phyloP scores from a whole-genome alignment of 2,888 invertebrate genomes.

The Didymodactylos carnosus region DNA sequence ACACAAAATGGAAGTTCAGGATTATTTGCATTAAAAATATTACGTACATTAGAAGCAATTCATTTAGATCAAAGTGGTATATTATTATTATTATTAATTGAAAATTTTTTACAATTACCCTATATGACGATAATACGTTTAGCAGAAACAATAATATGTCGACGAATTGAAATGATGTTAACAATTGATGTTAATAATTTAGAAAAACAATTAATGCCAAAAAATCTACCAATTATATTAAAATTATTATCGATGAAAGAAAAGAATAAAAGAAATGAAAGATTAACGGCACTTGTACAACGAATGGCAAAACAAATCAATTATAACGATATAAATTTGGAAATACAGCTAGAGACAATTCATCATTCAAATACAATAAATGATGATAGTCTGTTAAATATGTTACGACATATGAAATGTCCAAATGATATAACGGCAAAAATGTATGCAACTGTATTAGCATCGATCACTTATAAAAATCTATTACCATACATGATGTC shows the following conservation, averaged over 20 bases:
- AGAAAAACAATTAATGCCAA: neutral
- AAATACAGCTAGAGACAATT: neutral
- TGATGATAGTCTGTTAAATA: neutral
- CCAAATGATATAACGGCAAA: neutral
- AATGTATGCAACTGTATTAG: neutral
- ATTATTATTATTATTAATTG: conserved; percentile 44
- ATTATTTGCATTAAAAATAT: conserved; percentile 38
- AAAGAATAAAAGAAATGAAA: neutral
- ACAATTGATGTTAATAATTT: conserved; percentile 36
- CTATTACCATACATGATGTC: neutral
- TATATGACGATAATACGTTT: conserved; percentile 48
- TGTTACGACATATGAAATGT: neutral
- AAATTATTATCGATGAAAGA: neutral
- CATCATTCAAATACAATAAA: neutral
- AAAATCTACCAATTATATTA: neutral
- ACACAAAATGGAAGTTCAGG: too few species aligned
- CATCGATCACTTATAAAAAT: neutral
- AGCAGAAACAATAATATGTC: conserved; percentile 51
- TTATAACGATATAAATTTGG: neutral
- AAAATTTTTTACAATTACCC: conserved; percentile 47
- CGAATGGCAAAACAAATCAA: neutral
- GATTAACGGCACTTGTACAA: neutral
- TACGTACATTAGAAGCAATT: conserved; percentile 47
- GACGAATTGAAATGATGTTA: conserved; percentile 47
- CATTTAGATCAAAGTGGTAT: conserved; percentile 51